Percentiles rank a stretch among this genome's conserved stretches.
These are phyloP conservation scores for Dasypolia templi DNA, from an alignment of 2,888 invertebrate species.

Conservation along the genomic window DNA sequence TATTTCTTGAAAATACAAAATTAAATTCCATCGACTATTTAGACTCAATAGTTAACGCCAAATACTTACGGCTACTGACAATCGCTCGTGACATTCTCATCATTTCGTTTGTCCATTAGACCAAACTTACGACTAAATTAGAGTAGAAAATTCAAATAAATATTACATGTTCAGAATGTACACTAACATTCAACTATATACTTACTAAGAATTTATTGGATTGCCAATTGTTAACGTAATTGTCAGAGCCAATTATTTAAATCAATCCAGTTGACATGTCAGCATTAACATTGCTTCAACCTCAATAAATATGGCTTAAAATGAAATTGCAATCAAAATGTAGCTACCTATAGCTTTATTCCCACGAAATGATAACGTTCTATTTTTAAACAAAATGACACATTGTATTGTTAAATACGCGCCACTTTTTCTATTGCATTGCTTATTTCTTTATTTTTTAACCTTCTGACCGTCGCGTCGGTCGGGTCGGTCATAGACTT, in stretches of 20 bases:
- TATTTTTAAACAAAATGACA: slow-evolving; percentile 41
- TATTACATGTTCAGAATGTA: slow-evolving; percentile 34
- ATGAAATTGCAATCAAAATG: slow-evolving; percentile 8
- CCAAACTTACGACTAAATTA: slow-evolving; percentile 34
- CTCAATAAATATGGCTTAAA: slow-evolving; percentile 42
- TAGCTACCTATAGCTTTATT: slow-evolving; percentile 7
- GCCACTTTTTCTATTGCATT: slow-evolving; percentile 7
- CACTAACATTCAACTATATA: slow-evolving; percentile 37
- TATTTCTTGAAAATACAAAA: neutral
- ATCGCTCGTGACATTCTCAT: slow-evolving; percentile 7
- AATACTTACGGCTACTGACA: neutral
- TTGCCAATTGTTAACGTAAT: slow-evolving; percentile 41
- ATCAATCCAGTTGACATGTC: slow-evolving; percentile 45
- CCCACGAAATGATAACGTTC: slow-evolving; percentile 31
- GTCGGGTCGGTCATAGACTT: slow-evolving; percentile 55
- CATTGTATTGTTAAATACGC: slow-evolving; percentile 23
- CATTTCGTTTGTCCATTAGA: slow-evolving; percentile 28
- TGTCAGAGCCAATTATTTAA: slow-evolving; percentile 51
- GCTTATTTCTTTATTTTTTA: slow-evolving; percentile 47
- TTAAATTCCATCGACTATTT: neutral
- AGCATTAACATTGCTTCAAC: slow-evolving; percentile 54
- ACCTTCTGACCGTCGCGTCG: slow-evolving; percentile 54
- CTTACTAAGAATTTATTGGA: slow-evolving; percentile 47
- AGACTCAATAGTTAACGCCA: neutral
- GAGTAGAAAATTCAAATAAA: slow-evolving; percentile 41